Conservation (phyloP, 1,140 invertebrate genomes). For the Drosophila parvula region DNA sequence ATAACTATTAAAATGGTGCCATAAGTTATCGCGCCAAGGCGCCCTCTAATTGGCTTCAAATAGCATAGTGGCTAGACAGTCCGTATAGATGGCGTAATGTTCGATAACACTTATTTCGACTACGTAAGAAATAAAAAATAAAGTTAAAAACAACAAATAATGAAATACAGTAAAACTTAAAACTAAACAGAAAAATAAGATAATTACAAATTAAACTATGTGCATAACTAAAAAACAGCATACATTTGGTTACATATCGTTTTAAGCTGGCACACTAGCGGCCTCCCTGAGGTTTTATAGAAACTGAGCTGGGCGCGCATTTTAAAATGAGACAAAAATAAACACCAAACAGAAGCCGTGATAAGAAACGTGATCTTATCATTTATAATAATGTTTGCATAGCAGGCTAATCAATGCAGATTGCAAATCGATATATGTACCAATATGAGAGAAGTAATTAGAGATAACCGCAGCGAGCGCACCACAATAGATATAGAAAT, state of each 20-base stretch:
- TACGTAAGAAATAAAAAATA: background rate
- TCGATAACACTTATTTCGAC: background rate
- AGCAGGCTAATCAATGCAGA: constrained; percentile 34
- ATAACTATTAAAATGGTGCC: background rate
- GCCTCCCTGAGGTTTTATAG: background rate
- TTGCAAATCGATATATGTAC: constrained; percentile 42
- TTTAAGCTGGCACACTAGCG: background rate
- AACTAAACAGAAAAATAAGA: too few relatives aligned
- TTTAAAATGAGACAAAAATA: background rate
- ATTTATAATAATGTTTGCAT: constrained; percentile 22
- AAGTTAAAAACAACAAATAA: background rate
- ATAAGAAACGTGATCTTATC: constrained; percentile 14
- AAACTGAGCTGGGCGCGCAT: background rate
- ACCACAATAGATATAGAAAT: constrained; percentile 7
- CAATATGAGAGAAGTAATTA: constrained; percentile 20
- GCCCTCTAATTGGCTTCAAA: background rate
- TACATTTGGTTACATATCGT: background rate
- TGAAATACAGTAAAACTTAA: background rate
- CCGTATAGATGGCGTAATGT: background rate
- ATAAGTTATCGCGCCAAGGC: background rate
- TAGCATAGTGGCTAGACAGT: too few relatives aligned
- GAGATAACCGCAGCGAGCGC: constrained; percentile 37
- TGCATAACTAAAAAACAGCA: background rate
- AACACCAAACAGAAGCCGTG: background rate
- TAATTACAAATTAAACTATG: fast-evolving